Percentiles rank a stretch among this genome's conserved stretches.
phyloP scores from a whole-genome alignment of 2,113 vertebrate species.

The Pseudonaja textilis region DNA sequence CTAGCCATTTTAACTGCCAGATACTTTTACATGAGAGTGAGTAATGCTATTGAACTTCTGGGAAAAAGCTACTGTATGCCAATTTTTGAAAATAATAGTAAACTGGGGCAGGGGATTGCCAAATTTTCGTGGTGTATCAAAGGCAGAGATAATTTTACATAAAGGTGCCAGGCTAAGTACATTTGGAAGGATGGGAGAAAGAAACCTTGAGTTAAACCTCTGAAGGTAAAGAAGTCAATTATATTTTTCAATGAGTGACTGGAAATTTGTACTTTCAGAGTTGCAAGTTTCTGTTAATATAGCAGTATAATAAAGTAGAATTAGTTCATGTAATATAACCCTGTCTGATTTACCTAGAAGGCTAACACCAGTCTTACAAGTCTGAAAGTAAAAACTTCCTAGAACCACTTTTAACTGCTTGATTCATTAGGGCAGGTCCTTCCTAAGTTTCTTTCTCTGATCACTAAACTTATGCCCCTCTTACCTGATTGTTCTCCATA shows the following conservation, averaged over 20 bases:
- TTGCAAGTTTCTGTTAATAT: not conserved
- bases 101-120: not conserved
- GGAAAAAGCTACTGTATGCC: not conserved
- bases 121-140: not conserved
- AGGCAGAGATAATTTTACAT: not conserved
- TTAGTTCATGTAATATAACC: not conserved
- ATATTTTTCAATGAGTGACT: not conserved
- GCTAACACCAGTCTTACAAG: not conserved
- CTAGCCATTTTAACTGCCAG: not conserved
- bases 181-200: not conserved
- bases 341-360: not conserved
- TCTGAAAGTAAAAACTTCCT: not conserved
- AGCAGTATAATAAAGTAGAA: not conserved
- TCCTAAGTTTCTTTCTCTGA: not conserved
- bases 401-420: not conserved
- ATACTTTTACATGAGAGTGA: fast-evolving
- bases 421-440: not conserved
- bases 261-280: not conserved
- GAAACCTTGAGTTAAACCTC: not conserved
- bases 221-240: not conserved
- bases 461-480: not conserved
- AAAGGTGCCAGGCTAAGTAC: not conserved
- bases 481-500: not conserved
- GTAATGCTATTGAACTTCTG: not conserved
- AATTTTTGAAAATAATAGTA: not conserved